phyloP scores from a whole-genome alignment of 2,888 invertebrate genomes.

The Trisateles emortualis region DNA sequence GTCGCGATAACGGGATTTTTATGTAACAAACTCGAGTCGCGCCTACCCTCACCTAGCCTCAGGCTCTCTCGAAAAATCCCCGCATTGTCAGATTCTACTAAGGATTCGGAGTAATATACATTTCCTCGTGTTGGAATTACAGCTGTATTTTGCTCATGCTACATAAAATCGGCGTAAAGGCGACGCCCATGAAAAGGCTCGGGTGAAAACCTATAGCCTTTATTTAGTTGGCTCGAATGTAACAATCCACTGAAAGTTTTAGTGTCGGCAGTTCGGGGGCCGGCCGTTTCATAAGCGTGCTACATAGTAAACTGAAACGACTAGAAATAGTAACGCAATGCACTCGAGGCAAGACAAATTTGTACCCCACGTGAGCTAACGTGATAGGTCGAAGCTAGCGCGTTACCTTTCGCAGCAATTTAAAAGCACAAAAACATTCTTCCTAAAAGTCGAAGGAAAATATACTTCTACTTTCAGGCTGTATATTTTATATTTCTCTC shows the following conservation, averaged over 20 bases:
- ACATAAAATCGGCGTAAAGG: conserved; percentile 84
- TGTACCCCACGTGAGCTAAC: conserved; percentile 36
- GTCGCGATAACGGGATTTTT: conserved; percentile 85
- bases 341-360: conserved; percentile 65
- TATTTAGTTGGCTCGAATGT: conserved; percentile 80
- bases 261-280: conserved; percentile 68
- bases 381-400: conserved; percentile 48
- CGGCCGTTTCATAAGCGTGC: conserved; percentile 70
- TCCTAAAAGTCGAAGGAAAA: conserved; percentile 2
- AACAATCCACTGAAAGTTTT: conserved; percentile 82
- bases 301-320: conserved; percentile 60
- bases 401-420: conserved; percentile 42
- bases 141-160: conserved; percentile 80
- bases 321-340: conserved; percentile 52
- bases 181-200: conserved; percentile 74
- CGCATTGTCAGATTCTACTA: conserved; percentile 81
- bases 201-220: conserved; percentile 73
- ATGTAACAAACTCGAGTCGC: conserved; percentile 84
- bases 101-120: conserved; percentile 83
- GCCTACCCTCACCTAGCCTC: conserved; percentile 85
- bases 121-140: conserved; percentile 83
- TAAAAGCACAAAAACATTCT: conserved; percentile 26
- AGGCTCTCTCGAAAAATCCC: conserved; percentile 80
- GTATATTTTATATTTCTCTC: too few species aligned
- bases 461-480: too few species aligned